Percentiles rank a stretch among this genome's conserved stretches.
Conservation (phyloP, 2,888 invertebrate genomes). For the Drosophila aldrichi region DNA sequence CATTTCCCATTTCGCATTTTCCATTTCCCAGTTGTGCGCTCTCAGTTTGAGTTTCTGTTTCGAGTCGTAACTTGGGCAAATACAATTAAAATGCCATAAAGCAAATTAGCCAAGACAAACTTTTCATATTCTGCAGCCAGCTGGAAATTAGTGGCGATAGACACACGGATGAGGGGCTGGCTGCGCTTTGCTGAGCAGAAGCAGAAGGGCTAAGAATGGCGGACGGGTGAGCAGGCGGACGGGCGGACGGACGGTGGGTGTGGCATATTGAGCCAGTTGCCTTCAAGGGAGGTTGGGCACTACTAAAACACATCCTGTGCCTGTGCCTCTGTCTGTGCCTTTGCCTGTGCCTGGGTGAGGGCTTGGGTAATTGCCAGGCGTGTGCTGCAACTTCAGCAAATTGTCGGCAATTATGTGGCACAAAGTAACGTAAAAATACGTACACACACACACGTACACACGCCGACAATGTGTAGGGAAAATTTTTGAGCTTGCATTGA, state of each 20-base stretch:
- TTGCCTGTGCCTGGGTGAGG: slow-evolving; percentile 32
- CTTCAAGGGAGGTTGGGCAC: slow-evolving; percentile 46
- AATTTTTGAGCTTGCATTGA: slow-evolving; percentile 35
- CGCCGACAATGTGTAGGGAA: slow-evolving; percentile 26
- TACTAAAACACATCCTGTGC: slow-evolving; percentile 76
- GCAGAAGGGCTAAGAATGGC: too few relatives aligned
- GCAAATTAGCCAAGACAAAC: slow-evolving; percentile 79
- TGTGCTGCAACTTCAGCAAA: slow-evolving; percentile 79
- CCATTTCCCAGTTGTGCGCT: slow-evolving; percentile 11
- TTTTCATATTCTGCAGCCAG: slow-evolving; percentile 74
- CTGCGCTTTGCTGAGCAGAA: neutral
- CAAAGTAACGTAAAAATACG: slow-evolving; percentile 64
- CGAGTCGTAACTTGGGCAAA: slow-evolving; percentile 50
- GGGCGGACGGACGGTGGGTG: neutral
- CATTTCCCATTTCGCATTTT: slow-evolving; percentile 11
- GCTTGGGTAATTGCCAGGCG: slow-evolving; percentile 73
- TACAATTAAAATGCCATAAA: slow-evolving; percentile 81
- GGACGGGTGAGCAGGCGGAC: too few relatives aligned
- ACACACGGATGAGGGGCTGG: slow-evolving; percentile 18
- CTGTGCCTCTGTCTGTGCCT: slow-evolving; percentile 42
- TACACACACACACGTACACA: slow-evolving; percentile 24
- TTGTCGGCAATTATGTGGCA: slow-evolving; percentile 80
- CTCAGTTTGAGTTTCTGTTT: slow-evolving; percentile 11
- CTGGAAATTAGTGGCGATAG: slow-evolving; percentile 69
- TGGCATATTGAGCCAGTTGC: slow-evolving; percentile 21